These are phyloP conservation scores for Rhipidura dahli DNA, from an alignment of 2,113 vertebrate species.

Conservation along the genomic window DNA sequence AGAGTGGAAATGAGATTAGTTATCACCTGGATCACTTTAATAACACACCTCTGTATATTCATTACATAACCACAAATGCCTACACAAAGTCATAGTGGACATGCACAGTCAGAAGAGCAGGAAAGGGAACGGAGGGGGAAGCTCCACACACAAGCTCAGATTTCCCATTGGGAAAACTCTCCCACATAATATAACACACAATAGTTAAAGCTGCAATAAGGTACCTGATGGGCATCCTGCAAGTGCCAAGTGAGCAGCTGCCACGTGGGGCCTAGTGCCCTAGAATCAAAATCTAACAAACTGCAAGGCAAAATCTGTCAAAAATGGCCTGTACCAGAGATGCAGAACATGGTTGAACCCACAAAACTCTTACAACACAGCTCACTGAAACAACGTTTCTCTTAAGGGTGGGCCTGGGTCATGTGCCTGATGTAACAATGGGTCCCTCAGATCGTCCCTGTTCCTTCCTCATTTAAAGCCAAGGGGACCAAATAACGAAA, in stretches of 20 bases:
- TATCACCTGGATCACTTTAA: neutral
- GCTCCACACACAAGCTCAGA: neutral
- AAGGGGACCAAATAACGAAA: neutral
- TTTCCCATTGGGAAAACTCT: neutral
- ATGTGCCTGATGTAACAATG: neutral
- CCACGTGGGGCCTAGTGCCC: fast-evolving
- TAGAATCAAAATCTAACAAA: neutral
- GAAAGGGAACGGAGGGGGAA: neutral
- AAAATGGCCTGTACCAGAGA: neutral
- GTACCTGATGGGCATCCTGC: neutral
- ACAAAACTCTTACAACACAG: neutral
- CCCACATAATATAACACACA: fast-evolving
- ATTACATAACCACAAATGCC: neutral
- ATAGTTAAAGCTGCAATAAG: neutral
- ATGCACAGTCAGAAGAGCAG: neutral
- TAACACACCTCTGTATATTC: neutral
- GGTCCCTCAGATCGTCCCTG: neutral
- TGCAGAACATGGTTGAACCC: neutral
- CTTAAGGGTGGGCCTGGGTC: neutral
- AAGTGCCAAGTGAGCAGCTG: neutral
- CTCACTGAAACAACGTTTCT: neutral
- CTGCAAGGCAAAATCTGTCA: neutral
- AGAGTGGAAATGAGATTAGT: neutral
- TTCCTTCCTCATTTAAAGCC: neutral
- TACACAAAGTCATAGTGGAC: neutral